Base-by-base conservation (phyloP, 2,113 vertebrate genomes). In the Phasianus colchicus region DNA sequence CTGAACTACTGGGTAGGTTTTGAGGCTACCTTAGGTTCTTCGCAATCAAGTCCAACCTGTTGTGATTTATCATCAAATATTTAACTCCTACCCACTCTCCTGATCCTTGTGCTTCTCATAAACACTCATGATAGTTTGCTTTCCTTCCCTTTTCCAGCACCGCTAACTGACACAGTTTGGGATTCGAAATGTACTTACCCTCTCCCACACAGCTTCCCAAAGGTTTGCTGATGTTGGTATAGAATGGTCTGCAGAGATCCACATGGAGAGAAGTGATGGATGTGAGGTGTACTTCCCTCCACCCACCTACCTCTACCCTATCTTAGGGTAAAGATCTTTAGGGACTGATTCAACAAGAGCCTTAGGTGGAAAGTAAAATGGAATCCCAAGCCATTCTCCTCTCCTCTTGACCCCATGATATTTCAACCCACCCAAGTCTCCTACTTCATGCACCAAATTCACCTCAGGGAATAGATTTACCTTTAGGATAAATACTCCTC, bases 1-100 rank as follows among this genome's bases (percentile, higher is more conserved):
- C 67, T 93, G 87, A 95, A 93, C 57, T 92, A 92, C 94, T 78
- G 77, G 87, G 24, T 94, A 83, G 83, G 60, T 87, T 93, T 89
- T 81, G 55, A 88, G 79, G 77, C 72, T 88, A 54, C 86, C 60
- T 47, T 88, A 78, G 88, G 74, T 92, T 42, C 54, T 83, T 87
- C 52, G 45, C 48, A 69, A 71, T 75, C 43, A 94, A 94, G 80
- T 48, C 54, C 2, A 94, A 86, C 58, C 65, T 2, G 2, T 9
- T 90, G 80, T 2, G 8, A 88, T 93, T 95, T 84, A 83, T 43
- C 73, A 88, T 86, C 43, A 83, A 87, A 57, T 40, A 90, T 22
- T 40, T 72, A 81, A 34, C 47, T 72, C 52, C 80, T 60, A 61
- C 72, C 22, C 47, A 61, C 25, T 72, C 38, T 83, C 29, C 65